Conservation (phyloP, 2,888 invertebrate species). For the Cantharis rustica region DNA sequence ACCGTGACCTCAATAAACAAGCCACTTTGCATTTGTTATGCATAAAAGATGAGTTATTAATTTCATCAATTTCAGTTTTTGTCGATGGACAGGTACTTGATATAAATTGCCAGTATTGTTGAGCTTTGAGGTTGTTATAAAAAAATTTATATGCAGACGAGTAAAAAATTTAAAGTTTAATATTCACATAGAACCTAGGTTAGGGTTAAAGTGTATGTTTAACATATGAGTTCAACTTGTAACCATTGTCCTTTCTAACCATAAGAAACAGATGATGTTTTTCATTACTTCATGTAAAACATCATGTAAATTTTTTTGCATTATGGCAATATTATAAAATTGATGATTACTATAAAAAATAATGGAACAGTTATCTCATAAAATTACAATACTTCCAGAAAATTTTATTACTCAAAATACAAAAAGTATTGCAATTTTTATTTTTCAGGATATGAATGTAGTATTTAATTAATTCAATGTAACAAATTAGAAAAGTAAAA, state of each 20-base stretch:
- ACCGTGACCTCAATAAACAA: background rate
- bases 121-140: background rate
- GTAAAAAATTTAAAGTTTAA: background rate
- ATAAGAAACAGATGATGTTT: conserved; percentile 37
- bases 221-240: conserved; percentile 21
- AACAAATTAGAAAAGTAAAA: conserved; percentile 17
- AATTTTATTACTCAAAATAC: background rate
- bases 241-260: conserved; percentile 26
- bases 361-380: background rate
- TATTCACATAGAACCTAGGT: background rate
- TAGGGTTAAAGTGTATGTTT: background rate
- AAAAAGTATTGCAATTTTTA: background rate
- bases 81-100: background rate
- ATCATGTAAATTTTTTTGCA: conserved; percentile 41
- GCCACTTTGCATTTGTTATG: background rate
- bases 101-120: background rate
- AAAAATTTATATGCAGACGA: background rate
- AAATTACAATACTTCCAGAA: background rate
- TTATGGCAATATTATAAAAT: conserved; percentile 35
- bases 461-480: background rate
- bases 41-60: background rate
- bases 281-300: conserved; percentile 34
- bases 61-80: background rate
- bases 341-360: background rate
- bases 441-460: background rate